A percentile compares a stretch with the other conserved stretches of the same genome.
Evolutionary conservation across 2,888 invertebrate species (phyloP).

Genomic region (Serripes groenlandicus): DNA sequence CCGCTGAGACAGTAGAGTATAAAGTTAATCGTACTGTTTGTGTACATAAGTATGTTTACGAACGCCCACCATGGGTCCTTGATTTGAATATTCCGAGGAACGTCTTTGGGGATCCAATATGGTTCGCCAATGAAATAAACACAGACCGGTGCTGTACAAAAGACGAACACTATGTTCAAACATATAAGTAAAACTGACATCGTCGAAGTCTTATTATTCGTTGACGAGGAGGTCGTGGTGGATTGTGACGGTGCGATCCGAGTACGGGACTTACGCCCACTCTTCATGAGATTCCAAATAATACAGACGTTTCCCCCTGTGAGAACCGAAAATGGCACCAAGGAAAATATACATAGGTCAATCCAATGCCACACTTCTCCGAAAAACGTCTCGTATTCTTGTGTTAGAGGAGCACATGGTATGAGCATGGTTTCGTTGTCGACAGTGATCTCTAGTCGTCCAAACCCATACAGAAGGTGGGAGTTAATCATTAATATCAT

Average conservation of each 20-base stretch:
- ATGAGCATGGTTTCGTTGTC: conserved; percentile 28
- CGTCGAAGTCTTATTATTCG: conserved; percentile 55
- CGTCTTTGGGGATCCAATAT: conserved; percentile 53
- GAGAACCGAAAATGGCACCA: conserved; percentile 75
- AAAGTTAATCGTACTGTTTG: conserved; percentile 74
- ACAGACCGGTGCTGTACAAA: conserved; percentile 71
- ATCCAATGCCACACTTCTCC: conserved; percentile 74
- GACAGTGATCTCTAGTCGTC: conserved; percentile 20
- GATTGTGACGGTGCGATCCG: conserved; percentile 15
- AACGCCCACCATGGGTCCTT: conserved; percentile 67
- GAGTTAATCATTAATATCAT: conserved; percentile 67
- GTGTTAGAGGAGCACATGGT: conserved; percentile 50
- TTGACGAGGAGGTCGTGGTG: not conserved
- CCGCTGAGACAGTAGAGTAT: conserved; percentile 76
- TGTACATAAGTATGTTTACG: conserved; percentile 73
- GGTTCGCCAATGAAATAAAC: conserved; percentile 67
- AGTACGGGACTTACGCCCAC: conserved; percentile 29
- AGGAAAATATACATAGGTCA: conserved; percentile 74
- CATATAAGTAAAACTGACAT: conserved; percentile 71
- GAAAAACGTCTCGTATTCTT: conserved; percentile 62
- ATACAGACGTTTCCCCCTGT: conserved; percentile 75
- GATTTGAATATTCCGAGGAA: conserved; percentile 38
- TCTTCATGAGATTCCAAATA: conserved; percentile 59
- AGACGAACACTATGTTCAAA: conserved; percentile 70
- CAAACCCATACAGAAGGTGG: conserved; percentile 71